phyloP scores from a whole-genome alignment of 2,888 invertebrate genomes.

The Osmoderma eremita region DNA sequence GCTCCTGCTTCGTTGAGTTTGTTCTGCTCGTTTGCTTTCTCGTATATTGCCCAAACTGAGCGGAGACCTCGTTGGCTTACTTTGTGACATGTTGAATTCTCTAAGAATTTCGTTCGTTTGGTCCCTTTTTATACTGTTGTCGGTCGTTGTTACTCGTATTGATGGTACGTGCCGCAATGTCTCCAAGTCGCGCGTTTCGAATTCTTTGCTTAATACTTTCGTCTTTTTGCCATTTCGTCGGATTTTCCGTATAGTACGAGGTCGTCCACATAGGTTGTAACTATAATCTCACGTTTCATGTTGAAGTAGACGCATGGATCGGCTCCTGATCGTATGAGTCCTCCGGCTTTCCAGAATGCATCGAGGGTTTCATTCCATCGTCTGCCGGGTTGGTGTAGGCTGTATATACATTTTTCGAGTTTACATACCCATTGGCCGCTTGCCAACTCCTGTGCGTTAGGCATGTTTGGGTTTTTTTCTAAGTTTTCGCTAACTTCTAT shows the following conservation, averaged over 20 bases:
- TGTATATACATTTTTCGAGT: not conserved
- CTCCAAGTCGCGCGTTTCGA: not conserved
- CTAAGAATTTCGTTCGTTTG: not conserved
- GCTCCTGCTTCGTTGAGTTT: not conserved
- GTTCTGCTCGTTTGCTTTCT: not conserved
- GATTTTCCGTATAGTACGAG: not conserved
- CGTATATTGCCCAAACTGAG: not conserved
- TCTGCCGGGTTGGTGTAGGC: not conserved
- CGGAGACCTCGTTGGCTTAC: not conserved
- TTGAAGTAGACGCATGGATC: not conserved
- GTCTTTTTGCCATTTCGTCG: not conserved
- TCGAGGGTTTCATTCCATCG: not conserved
- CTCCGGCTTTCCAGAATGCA: not conserved
- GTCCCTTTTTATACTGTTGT: not conserved
- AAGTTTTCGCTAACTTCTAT: not conserved
- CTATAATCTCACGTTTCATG: not conserved
- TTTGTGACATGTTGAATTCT: not conserved
- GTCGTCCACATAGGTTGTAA: conserved; percentile 1
- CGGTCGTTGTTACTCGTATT: not conserved
- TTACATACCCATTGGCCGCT: not conserved
- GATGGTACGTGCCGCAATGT: not conserved
- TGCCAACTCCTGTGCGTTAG: not conserved
- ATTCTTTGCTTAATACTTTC: not conserved
- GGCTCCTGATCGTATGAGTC: not conserved
- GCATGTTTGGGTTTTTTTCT: not conserved